Evolutionary conservation across 2,797 vertebrate species (phyloP), one percentile per base, ranked within the genome.

Genomic region (Hemitrygon akajei): DNA sequence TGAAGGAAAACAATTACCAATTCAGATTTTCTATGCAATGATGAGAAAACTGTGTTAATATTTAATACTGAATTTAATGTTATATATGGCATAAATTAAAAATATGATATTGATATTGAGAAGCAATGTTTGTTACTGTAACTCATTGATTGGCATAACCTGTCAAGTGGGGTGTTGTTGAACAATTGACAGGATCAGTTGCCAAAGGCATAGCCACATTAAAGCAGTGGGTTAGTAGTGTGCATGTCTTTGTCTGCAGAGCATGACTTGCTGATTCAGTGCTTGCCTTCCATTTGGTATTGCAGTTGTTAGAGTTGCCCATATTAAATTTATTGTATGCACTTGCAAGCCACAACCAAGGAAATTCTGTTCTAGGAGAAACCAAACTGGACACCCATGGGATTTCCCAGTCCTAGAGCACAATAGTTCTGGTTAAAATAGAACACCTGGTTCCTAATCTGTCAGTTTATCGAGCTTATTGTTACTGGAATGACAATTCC

Each of bases 1-100:
- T 96, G 95, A 96, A 97, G 95, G 95, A 96, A 96, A 96, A 97
- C 96, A 96, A 97, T 97, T 98, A 96, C 96, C 97, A 98, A 97
- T 97, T 98, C 97, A 97, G 97, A 98, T 95, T 97, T 98, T 99
- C 99, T 99, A 99, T 99, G 99, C 99, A 99, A 99, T 97, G 98
- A 98, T 97, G 96, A 97, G 96, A 96, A 96, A 96, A 96, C 96
- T 84, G 81, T 96, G 96, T 97, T 96, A 96, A 97, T 97, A 97
- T 97, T 97, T 97, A 96, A 97, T 96, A 97, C 95, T 96, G 96
- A 96, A 96, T 96, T 97, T 96, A 96, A 96, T 97, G 97, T 98
- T 96, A 95, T 95, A 94, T 47, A 76, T 76, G 71, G 71, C 37
- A 40, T 93, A 75, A 93, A 76, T 76, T 93, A 47, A 93, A 71